A percentile compares a stretch with the other conserved stretches of the same genome.
phyloP scores from a whole-genome alignment of 2,888 invertebrate genomes.

The Drosophila quinaria region DNA sequence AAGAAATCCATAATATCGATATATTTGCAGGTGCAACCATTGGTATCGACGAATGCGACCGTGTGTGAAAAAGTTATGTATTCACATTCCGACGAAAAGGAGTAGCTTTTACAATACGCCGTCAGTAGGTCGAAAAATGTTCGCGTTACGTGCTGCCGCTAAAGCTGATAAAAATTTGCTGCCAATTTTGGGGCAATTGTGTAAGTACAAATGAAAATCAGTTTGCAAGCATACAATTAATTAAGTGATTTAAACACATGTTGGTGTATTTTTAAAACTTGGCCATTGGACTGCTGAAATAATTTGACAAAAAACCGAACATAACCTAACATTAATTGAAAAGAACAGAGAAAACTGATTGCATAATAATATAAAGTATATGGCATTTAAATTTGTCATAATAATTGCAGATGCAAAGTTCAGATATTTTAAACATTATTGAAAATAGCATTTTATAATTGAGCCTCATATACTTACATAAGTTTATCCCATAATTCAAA shows the following conservation, averaged over 20 bases:
- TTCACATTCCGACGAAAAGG: conserved; percentile 16
- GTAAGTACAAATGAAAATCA: conserved; percentile 64
- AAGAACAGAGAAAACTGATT: conserved; percentile 37
- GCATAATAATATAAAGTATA: conserved; percentile 47
- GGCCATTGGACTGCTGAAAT: not conserved
- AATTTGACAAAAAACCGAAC: conserved; percentile 27
- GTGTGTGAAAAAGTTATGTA: conserved; percentile 18
- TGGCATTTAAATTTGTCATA: not conserved
- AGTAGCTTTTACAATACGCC: conserved; percentile 18
- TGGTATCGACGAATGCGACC: conserved; percentile 17
- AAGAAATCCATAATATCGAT: no score
- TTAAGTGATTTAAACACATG: not conserved
- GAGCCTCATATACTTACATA: conserved; percentile 1
- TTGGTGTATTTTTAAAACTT: not conserved
- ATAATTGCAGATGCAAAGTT: not conserved
- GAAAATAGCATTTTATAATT: not conserved
- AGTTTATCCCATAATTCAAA: not conserved
- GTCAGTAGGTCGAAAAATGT: conserved; percentile 67
- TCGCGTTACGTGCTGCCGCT: conserved; percentile 80
- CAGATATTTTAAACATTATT: not conserved
- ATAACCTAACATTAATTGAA: conserved; percentile 53
- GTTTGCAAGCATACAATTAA: not conserved
- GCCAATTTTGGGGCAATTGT: conserved; percentile 76
- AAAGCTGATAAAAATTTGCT: conserved; percentile 80
- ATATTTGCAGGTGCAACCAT: not conserved